Conservation (phyloP, 1,140 invertebrate genomes). For the Tetramorium parvispinum region DNA sequence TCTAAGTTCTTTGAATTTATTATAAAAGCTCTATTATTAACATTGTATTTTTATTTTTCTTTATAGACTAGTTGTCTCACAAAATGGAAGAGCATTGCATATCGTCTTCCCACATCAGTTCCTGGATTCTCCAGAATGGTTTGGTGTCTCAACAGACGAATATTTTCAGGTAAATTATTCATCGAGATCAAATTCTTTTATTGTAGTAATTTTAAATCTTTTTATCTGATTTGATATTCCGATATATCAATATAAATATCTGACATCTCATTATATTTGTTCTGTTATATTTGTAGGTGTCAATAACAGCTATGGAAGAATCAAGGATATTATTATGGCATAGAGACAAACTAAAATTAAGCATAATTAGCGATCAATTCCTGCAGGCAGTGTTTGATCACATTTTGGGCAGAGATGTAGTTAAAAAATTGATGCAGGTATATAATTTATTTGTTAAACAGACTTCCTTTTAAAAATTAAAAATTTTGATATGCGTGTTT, state of each 20-base stretch:
- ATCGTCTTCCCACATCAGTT: conserved; percentile 96
- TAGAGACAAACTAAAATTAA: conserved; percentile 93
- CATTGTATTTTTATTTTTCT: conserved; percentile 60
- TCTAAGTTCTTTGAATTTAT: background rate
- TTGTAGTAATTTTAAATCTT: background rate
- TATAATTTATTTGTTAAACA: conserved; percentile 68
- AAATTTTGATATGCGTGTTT: background rate
- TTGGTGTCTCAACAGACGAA: conserved; percentile 95
- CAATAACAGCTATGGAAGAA: conserved; percentile 95
- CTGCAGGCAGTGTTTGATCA: conserved; percentile 94
- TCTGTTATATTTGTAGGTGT: conserved; percentile 87
- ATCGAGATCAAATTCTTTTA: background rate
- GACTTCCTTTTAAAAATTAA: background rate
- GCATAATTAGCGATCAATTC: conserved; percentile 94
- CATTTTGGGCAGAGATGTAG: conserved; percentile 94
- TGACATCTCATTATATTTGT: conserved; percentile 48
- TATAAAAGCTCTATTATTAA: background rate
- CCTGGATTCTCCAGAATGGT: conserved; percentile 97
- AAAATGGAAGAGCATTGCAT: conserved; percentile 94
- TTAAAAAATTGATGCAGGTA: conserved; percentile 96
- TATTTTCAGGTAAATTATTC: conserved; percentile 91
- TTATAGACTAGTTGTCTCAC: conserved; percentile 93
- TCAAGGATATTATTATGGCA: conserved; percentile 95
- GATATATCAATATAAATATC: conserved; percentile 19
- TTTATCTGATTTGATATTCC: background rate